Percentiles rank a stretch among this genome's conserved stretches.
phyloP scores from a whole-genome alignment of 2,113 vertebrate genomes.

The Sceloporus undulatus region DNA sequence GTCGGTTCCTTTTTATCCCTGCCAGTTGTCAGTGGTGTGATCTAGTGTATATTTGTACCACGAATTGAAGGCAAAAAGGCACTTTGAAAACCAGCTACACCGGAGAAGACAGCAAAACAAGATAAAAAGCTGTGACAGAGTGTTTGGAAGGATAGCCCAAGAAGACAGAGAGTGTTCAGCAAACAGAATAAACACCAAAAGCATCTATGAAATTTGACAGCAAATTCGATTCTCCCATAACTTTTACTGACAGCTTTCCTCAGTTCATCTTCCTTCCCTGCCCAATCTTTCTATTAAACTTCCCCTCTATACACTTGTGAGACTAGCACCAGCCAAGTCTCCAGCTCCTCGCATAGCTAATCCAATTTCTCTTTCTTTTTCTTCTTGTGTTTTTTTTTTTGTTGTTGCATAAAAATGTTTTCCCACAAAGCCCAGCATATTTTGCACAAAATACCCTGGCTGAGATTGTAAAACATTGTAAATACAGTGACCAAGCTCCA shows the following conservation, averaged over 20 bases:
- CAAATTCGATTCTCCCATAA: conserved; percentile 1
- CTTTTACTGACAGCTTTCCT: conserved; percentile 23
- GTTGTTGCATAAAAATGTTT: no score
- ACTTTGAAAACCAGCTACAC: background rate
- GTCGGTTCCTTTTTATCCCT: background rate
- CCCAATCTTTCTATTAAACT: background rate
- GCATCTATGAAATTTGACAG: background rate
- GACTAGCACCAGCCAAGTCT: conserved; percentile 54
- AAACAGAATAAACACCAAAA: background rate
- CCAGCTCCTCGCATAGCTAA: conserved; percentile 9
- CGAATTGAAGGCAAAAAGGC: background rate
- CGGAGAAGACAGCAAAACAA: background rate
- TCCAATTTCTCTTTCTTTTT: background rate
- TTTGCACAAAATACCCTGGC: no score
- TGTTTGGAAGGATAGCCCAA: background rate
- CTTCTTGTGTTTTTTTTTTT: no score
- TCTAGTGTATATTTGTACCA: background rate
- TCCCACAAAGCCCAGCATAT: no score
- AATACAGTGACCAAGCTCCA: no score
- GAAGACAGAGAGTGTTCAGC: background rate
- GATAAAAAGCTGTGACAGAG: background rate
- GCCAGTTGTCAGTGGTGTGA: background rate
- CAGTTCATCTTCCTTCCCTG: conserved; percentile 2
- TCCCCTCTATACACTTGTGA: conserved; percentile 31
- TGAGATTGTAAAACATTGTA: no score